Base-by-base conservation (phyloP, 2,113 vertebrate genomes). In the Hemibagrus wyckioides region DNA sequence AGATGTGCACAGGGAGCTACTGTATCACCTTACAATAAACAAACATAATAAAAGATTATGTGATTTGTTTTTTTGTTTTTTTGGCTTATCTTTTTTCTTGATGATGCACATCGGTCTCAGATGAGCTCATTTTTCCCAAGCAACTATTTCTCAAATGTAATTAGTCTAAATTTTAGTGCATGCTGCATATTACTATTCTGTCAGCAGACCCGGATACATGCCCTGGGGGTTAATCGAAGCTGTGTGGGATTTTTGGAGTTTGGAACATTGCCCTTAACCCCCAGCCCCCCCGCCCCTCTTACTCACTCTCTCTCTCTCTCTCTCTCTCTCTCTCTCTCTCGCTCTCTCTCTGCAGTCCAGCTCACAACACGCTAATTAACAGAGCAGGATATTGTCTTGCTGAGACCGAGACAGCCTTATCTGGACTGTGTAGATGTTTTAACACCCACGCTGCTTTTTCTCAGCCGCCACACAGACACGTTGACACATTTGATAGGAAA, bases 281-380 rank as follows among this genome's bases (percentile, higher is more conserved):
- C 39, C n/a, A 21, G 76, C 36, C 23, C 75, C 73, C 44, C 9
- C 44, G 5, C 44, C 9, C 9, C 44, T 48, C 44, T 48, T 5
- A 7, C 44, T 48, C 44, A 7, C 44, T 48, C 3, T 48, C 3
- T 48, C 44, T 44, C 44, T 44, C 44, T 44, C 44, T 44, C 44
- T 44, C 44, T 44, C 44, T 44, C 44, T 44, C 44, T 44, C 44
- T 44, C 44, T 44, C 44, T 44, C 44, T 44, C 7, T 44, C 44
- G 3, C 44, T 44, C 7, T 36, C 28, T 81, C 36, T 28, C 75
- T 80, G 19, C 59, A 73, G 54, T 82, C 71, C 83, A 80, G 80
- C 82, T 82, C 30, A 69, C 71, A 57, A 67, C 77, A 69, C n/a
- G 77, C 69, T 83, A 79, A 85, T 90, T 89, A 88, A 76, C 65